Evolutionary conservation across 2,797 vertebrate genomes (phyloP).

Genomic region (Hippocampus kuda): DNA sequence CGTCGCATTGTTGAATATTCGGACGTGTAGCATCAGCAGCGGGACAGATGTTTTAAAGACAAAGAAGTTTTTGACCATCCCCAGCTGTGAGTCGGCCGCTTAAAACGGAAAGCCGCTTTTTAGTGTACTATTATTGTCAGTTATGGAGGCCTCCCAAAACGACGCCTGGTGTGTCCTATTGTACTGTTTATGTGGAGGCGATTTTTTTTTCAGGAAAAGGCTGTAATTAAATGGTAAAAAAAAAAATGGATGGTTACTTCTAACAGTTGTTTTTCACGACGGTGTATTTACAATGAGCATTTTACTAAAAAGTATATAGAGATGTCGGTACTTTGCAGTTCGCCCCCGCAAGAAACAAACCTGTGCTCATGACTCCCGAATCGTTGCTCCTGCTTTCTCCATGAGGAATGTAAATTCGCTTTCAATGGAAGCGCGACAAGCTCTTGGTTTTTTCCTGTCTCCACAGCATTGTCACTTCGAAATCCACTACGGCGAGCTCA

Average conservation of each 20-base stretch:
- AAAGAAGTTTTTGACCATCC: constrained; percentile 57
- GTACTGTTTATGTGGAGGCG: constrained; percentile 28
- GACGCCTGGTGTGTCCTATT: constrained; percentile 20
- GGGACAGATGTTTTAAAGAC: constrained; percentile 64
- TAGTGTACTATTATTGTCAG: neutral
- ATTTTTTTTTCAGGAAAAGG: constrained; percentile 42
- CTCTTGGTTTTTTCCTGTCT: constrained; percentile 35
- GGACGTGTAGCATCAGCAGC: constrained; percentile 40
- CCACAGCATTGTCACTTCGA: constrained; percentile 45
- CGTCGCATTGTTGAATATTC: neutral
- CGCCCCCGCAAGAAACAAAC: constrained; percentile 57
- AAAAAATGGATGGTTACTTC: constrained; percentile 25
- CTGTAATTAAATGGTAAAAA: constrained; percentile 47
- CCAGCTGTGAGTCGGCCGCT: constrained; percentile 32
- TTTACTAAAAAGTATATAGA: neutral
- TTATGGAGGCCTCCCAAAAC: constrained; percentile 12
- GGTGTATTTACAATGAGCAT: neutral
- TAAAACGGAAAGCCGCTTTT: constrained; percentile 15
- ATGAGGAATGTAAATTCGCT: constrained; percentile 58
- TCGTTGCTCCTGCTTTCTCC: constrained; percentile 66
- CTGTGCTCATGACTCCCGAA: constrained; percentile 77
- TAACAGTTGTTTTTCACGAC: neutral
- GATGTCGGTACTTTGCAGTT: neutral
- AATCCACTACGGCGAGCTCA: constrained; percentile 6
- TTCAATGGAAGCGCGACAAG: constrained; percentile 60